Evolutionary conservation across 1,140 invertebrate species (phyloP), one percentile per base, ranked within the genome.

Genomic region (Sitophilus oryzae): DNA sequence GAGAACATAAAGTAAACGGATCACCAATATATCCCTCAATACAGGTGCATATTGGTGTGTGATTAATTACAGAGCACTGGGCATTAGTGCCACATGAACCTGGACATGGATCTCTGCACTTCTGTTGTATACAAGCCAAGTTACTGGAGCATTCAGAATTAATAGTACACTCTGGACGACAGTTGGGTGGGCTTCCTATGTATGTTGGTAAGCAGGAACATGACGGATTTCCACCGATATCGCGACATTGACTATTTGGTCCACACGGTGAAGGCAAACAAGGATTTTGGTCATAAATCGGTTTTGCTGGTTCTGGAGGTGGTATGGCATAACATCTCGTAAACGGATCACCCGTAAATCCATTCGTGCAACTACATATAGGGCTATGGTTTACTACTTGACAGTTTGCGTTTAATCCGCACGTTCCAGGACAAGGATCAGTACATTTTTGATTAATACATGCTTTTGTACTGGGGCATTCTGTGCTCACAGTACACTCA

Each of bases 341-440:
- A 62, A 91, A 90, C n/a, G 90, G 89, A 81, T 92, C 87, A 14
- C 89, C 89, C 2, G 80, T 78, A 51, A 79, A 82, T 10, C 81
- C 78, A 34, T 78, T 74, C 37, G 82, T 78, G 69, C 90, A 93
- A 48, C 82, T 85, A 60, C 89, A 93, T 43, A 91, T 86, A 0
- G 89, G 87, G 68, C 89, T 88, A 65, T 93, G 90, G 64, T 88
- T 86, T 41, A 84, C 79, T 1, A 91, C 86, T 63, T 84, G 80
- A 59, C 89, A 93, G 14, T 82, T 72, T 18, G 89, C 84, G 64
- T 89, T 85, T 14, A 84, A 72, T 1, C 89, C 89, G 67, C 89
- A 93, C 8, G 83, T 84, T 22, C 83, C 83, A 11, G 79, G 74
- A 62, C 90, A 94, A 3, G 90, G 90, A 73, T 92, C 87, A 22